Base-by-base conservation (phyloP, 2,888 invertebrate species). In the Ophion ellenae region DNA sequence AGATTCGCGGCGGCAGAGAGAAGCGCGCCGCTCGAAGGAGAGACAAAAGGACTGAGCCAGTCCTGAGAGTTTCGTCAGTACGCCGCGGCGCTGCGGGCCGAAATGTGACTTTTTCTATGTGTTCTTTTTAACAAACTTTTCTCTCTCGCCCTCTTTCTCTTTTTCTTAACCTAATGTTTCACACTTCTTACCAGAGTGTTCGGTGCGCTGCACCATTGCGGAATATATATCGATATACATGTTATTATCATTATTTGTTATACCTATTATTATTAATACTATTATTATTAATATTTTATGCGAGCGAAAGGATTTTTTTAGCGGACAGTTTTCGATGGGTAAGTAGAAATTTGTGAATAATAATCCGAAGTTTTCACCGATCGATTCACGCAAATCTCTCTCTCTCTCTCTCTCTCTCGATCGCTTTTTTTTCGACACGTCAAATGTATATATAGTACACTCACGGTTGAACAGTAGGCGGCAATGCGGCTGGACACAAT, bases 381-480 rank as follows among this genome's bases (percentile, higher is more conserved):
- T 69, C 77, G 71, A 66, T 45, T 71, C 59, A 40, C 40, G 40
- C 6, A 9, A 40, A 6, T 40, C 7, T 53, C 14, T 7, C 53
- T 9, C n/a, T 69, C 36, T 69, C 57, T 57, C 20, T n/a, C n/a
- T 66, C 61, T 59, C 47, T 66, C 10, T 36, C 73, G 63, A 81
- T 45, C 73, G 73, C n/a, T 36, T 57, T 81, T 73, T 67, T 81
- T 69, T 81, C 69, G 69, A 77, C 81, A 86, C 81, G 74, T 45
- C 81, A 83, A 71, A 70, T 77, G 69, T 86, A 71, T 76, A 80
- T 73, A 73, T 59, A 86, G 86, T 86, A 86, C 86, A 86, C 74
- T 86, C 80, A 86, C 83, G 86, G 90, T 92, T 92, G 93, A 93
- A 93, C 92, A 92, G 90, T 92, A 93, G 93, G 90, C 91, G 92